phyloP scores from a whole-genome alignment of 2,113 vertebrate species.

The Peromyscus leucopus region DNA sequence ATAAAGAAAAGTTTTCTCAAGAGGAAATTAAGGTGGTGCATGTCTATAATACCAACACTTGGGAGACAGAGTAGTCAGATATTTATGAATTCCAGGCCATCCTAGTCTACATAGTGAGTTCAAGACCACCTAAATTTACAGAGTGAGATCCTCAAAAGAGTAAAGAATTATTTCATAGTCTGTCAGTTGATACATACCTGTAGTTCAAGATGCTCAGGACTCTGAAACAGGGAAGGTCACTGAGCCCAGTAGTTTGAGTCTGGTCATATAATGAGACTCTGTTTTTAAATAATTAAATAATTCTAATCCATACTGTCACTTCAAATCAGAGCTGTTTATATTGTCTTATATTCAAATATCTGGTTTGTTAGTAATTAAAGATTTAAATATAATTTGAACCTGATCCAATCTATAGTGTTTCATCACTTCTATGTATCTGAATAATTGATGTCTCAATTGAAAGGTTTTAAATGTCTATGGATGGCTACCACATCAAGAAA shows the following conservation, averaged over 20 bases:
- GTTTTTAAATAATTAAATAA: background rate
- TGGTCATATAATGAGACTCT: background rate
- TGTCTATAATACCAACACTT: background rate
- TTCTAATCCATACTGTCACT: background rate
- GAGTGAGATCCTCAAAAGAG: background rate
- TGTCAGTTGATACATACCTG: background rate
- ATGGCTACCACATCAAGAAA: slow-evolving; percentile 28
- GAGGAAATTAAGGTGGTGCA: background rate
- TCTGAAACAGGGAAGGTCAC: background rate
- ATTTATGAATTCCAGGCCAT: background rate
- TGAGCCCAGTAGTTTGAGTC: background rate
- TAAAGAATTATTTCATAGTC: background rate
- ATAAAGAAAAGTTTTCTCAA: background rate
- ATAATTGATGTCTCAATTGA: background rate
- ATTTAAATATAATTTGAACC: background rate
- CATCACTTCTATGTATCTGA: background rate
- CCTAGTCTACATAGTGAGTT: background rate
- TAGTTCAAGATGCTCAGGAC: background rate
- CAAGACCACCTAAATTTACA: background rate
- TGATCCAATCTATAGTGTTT: background rate
- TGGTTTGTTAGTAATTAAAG: background rate
- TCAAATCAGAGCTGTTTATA: background rate
- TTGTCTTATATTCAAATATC: rapidly evolving
- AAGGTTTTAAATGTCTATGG: slow-evolving; percentile 16
- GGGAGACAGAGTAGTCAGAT: background rate